These are phyloP conservation scores for Neomorphus geoffroyi DNA, from an alignment of 2,797 vertebrate genomes.

Conservation along the genomic window DNA sequence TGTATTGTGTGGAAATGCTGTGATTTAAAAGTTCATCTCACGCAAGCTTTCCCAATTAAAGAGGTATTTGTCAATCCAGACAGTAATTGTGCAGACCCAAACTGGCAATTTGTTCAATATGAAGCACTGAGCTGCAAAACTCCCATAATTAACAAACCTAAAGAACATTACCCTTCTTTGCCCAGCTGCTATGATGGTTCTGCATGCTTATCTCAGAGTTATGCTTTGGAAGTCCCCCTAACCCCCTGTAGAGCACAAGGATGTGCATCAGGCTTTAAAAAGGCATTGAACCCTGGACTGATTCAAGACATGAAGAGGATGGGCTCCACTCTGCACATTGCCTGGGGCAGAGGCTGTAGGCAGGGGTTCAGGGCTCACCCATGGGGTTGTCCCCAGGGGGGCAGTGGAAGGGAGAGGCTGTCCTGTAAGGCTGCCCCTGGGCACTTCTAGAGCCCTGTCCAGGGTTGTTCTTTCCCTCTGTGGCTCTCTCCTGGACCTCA, in stretches of 20 bases:
- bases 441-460: background rate
- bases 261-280: background rate
- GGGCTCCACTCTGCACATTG: rapidly evolving
- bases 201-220: rapidly evolving
- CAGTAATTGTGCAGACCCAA: slow-evolving; percentile 54
- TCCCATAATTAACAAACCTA: slow-evolving; percentile 58
- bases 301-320: background rate
- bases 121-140: slow-evolving; percentile 50
- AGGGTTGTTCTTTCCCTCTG: background rate
- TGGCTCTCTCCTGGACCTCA: rapidly evolving
- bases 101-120: slow-evolving; percentile 57
- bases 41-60: slow-evolving; percentile 61
- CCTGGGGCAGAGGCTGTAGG: rapidly evolving
- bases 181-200: background rate
- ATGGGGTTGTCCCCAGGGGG: rapidly evolving
- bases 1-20: slow-evolving; percentile 51
- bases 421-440: rapidly evolving
- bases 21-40: slow-evolving; percentile 66
- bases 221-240: background rate
- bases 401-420: background rate
- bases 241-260: background rate
- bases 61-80: slow-evolving; percentile 52
- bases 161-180: background rate
- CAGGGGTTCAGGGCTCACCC: background rate
- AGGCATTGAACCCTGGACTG: background rate